phyloP scores from a whole-genome alignment of 2,888 invertebrate genomes.

The Pyrgus malvae region DNA sequence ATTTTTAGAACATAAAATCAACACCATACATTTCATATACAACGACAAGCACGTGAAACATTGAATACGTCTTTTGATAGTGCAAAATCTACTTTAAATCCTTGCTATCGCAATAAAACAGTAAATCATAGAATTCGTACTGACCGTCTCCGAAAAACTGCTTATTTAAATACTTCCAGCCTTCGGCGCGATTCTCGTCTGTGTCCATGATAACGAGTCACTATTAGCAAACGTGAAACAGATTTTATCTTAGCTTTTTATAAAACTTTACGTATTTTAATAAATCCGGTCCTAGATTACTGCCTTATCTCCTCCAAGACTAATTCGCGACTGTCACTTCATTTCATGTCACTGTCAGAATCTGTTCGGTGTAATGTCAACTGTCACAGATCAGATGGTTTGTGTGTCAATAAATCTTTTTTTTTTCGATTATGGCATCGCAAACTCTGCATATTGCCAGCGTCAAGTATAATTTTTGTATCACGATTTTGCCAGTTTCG shows the following conservation, averaged over 20 bases:
- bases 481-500: too few species aligned
- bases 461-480: too few species aligned
- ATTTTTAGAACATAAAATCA: constrained; percentile 11
- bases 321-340: constrained; percentile 33
- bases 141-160: constrained; percentile 77
- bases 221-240: constrained; percentile 5
- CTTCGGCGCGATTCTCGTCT: constrained; percentile 72
- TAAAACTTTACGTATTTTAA: constrained; percentile 21
- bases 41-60: neutral
- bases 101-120: constrained; percentile 32
- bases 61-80: neutral
- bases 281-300: constrained; percentile 13
- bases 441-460: too few species aligned
- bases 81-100: neutral
- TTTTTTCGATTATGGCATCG: too few species aligned
- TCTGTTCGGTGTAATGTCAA: too few species aligned
- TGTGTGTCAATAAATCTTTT: neutral
- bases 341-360: neutral
- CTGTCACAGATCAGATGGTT: too few species aligned
- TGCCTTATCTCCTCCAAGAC: constrained; percentile 19
- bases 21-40: neutral
- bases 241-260: constrained; percentile 10
- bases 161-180: constrained; percentile 77
- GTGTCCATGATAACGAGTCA: constrained; percentile 48
- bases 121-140: constrained; percentile 43